These are phyloP conservation scores for Cylloceria caligata DNA, from an alignment of 2,888 invertebrate genomes.

Conservation along the genomic window DNA sequence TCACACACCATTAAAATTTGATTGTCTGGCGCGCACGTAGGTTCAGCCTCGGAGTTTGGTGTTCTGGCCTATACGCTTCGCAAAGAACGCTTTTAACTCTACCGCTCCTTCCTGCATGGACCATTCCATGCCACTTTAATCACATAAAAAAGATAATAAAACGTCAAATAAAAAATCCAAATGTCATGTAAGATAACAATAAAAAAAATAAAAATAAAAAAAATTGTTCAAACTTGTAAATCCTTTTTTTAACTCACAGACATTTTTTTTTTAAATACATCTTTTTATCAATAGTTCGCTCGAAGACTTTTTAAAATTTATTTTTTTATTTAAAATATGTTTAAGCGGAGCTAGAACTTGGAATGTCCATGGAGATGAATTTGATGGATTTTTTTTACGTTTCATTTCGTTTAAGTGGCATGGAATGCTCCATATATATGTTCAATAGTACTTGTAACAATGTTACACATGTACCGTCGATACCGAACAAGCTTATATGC, in stretches of 20 bases:
- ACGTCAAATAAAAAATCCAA: too few relatives aligned
- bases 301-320: too few relatives aligned
- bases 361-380: too few relatives aligned
- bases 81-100: conserved; percentile 8
- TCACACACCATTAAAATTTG: conserved; percentile 36
- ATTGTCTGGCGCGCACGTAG: conserved; percentile 29
- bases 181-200: too few relatives aligned
- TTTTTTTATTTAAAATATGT: too few relatives aligned
- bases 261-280: too few relatives aligned
- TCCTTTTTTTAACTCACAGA: too few relatives aligned
- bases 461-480: not conserved
- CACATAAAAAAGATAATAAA: not conserved
- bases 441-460: not conserved
- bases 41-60: not conserved
- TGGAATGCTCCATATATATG: not conserved
- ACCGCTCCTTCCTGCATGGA: not conserved
- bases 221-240: too few relatives aligned
- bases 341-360: too few relatives aligned
- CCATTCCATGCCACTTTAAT: not conserved
- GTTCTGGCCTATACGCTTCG: not conserved
- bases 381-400: too few relatives aligned
- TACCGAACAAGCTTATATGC: not conserved
- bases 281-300: too few relatives aligned
- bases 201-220: too few relatives aligned
- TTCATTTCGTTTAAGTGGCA: not conserved